A percentile compares a stretch with the other conserved stretches of the same genome.
These are phyloP conservation scores for Mus spicilegus DNA, from an alignment of 2,113 vertebrate species.

Conservation along the genomic window DNA sequence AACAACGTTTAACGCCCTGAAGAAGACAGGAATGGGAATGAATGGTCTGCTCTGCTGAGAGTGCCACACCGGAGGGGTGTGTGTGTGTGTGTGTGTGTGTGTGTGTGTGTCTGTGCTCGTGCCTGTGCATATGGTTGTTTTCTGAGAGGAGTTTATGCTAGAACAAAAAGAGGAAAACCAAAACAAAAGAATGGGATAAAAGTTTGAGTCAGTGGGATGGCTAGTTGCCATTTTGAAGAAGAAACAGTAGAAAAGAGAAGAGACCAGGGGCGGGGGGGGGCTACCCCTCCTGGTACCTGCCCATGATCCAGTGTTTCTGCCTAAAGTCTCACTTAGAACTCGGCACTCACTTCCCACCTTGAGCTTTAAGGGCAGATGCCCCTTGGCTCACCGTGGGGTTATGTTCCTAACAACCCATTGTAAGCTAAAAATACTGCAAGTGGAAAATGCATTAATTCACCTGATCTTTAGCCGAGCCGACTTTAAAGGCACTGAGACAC, in stretches of 20 bases:
- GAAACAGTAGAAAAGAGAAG: constrained; percentile 4
- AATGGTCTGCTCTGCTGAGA: neutral
- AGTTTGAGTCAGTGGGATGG: constrained; percentile 22
- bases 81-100: neutral
- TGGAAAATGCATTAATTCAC: neutral
- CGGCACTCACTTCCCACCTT: neutral
- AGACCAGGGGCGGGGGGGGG: neutral
- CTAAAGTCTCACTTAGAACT: neutral
- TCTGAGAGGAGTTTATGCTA: neutral
- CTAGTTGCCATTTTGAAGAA: constrained; percentile 54
- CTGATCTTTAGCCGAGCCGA: neutral
- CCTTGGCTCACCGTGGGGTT: neutral
- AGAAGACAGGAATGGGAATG: constrained; percentile 12
- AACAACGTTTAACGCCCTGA: neutral
- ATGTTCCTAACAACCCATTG: neutral
- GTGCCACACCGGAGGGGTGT: neutral
- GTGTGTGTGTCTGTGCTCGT: neutral
- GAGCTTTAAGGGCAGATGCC: neutral
- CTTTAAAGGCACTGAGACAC: neutral
- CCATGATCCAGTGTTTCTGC: neutral
- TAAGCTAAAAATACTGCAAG: neutral
- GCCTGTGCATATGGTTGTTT: neutral
- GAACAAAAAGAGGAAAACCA: constrained; percentile 27
- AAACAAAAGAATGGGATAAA: constrained; percentile 6
- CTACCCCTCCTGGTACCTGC: neutral